phyloP scores from a whole-genome alignment of 1,140 invertebrate species.

The Papilio polyxenes region DNA sequence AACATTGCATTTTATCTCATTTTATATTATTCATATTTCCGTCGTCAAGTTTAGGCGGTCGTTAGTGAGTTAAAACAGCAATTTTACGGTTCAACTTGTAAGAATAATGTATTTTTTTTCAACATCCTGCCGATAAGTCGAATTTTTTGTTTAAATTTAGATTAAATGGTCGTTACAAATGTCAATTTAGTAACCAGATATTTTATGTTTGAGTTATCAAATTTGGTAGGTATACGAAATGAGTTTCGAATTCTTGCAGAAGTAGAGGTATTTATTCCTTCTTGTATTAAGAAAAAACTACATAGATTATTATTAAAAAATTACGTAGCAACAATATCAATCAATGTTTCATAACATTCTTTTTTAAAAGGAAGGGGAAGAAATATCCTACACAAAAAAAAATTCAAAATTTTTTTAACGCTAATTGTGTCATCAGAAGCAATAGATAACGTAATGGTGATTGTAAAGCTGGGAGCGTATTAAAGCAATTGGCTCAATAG shows the following conservation, averaged over 20 bases:
- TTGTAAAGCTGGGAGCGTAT: conserved; percentile 36
- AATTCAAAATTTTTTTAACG: neutral
- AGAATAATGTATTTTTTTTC: conserved; percentile 51
- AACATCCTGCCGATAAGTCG: conserved; percentile 57
- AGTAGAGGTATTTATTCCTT: no score
- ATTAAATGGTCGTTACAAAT: conserved; percentile 41
- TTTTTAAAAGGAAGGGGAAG: neutral
- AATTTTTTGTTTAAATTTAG: conserved; percentile 35
- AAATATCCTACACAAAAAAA: neutral
- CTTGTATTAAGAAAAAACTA: no score
- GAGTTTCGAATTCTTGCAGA: no score
- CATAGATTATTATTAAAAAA: no score
- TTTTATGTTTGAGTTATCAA: conserved; percentile 17
- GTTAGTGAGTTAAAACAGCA: conserved; percentile 53
- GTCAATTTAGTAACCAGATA: neutral
- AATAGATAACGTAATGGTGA: neutral
- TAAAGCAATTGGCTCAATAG: conserved; percentile 60
- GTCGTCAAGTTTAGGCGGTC: conserved; percentile 66
- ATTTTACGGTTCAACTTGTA: conserved; percentile 55
- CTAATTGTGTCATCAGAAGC: neutral
- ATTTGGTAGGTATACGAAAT: neutral
- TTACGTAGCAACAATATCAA: no score
- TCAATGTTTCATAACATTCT: no score
- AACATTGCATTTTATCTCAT: conserved; percentile 65
- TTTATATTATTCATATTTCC: conserved; percentile 62